phyloP scores from a whole-genome alignment of 2,888 invertebrate genomes.

The Mimachlamys varia region DNA sequence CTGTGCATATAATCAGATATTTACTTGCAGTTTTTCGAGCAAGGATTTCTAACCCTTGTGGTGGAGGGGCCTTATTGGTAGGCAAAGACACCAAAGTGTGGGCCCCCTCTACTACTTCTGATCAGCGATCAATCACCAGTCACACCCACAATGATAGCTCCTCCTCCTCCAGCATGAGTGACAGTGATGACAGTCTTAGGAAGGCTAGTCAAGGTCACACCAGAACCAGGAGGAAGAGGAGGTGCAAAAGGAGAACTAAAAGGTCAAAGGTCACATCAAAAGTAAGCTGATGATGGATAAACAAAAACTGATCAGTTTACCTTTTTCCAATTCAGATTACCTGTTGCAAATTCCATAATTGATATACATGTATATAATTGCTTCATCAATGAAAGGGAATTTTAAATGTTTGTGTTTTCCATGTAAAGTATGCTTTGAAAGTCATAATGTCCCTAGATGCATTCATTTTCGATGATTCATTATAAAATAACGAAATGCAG shows the following conservation, averaged over 20 bases:
- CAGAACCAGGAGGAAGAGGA: constrained; percentile 38
- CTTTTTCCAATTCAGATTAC: too few relatives aligned
- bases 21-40: constrained; percentile 60
- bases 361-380: too few relatives aligned
- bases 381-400: too few relatives aligned
- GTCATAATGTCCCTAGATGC: too few relatives aligned
- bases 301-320: too few relatives aligned
- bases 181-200: constrained; percentile 38
- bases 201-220: constrained; percentile 32
- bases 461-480: too few relatives aligned
- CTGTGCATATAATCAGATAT: neutral
- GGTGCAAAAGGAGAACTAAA: constrained; percentile 45
- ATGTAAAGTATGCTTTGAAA: too few relatives aligned
- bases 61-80: constrained; percentile 63
- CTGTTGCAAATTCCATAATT: too few relatives aligned
- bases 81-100: constrained; percentile 38
- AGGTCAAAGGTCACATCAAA: constrained; percentile 41
- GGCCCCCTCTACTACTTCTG: neutral
- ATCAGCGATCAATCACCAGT: neutral
- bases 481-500: too few relatives aligned
- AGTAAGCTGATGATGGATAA: neutral
- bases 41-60: constrained; percentile 55
- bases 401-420: too few relatives aligned
- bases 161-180: constrained; percentile 41
- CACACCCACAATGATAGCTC: neutral